Base-by-base conservation (phyloP, 2,113 vertebrate species). In the Platysteira castanea region DNA sequence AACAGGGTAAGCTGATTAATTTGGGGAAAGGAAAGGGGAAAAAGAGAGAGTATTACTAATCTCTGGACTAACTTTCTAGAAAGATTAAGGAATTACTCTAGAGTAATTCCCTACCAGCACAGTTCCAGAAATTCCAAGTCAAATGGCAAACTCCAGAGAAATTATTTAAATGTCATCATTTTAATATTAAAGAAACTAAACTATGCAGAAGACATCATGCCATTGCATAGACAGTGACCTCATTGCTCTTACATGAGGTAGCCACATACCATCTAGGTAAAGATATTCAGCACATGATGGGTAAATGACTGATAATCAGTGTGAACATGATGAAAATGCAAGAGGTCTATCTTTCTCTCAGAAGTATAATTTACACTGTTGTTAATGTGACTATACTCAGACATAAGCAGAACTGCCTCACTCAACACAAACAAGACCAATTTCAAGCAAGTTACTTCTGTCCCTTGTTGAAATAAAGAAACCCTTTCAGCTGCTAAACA, bases 181-280 rank as follows among this genome's bases (percentile, higher is more conserved):
- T 96, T 95, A 89, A 94, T 91, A 56, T 50, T 75, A 89, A 90
- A 94, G 69, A 86, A 90, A 74, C 20, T 84, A 44, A 86, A 46
- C 82, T 91, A 70, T 1, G 54, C 35, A 71, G 60, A 85, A 91
- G 56, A 60, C 75, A 87, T 31, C 21, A 54, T 57, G 44, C 47
- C 54, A 60, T 68, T 85, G 71, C 84, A 83, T 30, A 93, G 64
- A 67, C 52, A 46, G 37, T 44, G 53, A 84, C 75, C 75, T 90
- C 77, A 50, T 8, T 64, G 86, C 44, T 81, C 52, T 84, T 78
- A 47, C 41, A 54, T 60, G 86, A 93, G 76, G 76, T 46, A 74
- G 68, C 31, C 52, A 60, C 1, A 2, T 65, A 52, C 24, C 31
- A 70, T 49, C 27, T 41, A 77, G 42, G 75, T 56, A 89, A 82